phyloP scores from a whole-genome alignment of 2,888 invertebrate genomes.

The Nomada ruficornis region DNA sequence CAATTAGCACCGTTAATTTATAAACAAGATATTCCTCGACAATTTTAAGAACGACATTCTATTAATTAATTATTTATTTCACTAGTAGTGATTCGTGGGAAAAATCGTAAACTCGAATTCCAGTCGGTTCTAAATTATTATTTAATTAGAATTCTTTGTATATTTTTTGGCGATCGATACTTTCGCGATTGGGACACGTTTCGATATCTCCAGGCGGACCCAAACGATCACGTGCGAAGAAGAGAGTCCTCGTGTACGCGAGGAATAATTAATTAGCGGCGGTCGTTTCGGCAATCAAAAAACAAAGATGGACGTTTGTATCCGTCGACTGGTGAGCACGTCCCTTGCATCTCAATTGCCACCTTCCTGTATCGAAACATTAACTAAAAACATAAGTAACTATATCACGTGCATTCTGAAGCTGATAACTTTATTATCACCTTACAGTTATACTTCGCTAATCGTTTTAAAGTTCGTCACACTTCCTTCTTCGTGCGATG shows the following conservation, averaged over 20 bases:
- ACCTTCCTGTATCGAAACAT: constrained; percentile 60
- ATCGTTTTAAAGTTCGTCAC: no score
- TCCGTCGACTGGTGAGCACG: constrained; percentile 70
- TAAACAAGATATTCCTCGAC: no score
- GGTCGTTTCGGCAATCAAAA: constrained; percentile 79
- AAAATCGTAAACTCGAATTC: no score
- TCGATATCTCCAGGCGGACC: constrained; percentile 48
- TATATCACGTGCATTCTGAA: constrained; percentile 34
- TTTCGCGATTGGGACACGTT: constrained; percentile 49
- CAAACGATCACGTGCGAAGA: constrained; percentile 53
- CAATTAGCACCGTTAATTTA: neutral
- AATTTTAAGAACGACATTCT: neutral
- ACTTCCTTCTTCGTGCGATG: no score
- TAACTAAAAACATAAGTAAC: constrained; percentile 37
- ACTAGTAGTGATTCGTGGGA: no score
- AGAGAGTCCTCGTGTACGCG: constrained; percentile 64
- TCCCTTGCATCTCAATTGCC: constrained; percentile 69
- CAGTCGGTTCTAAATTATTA: no score
- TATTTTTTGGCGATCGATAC: constrained; percentile 12
- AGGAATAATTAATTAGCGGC: constrained; percentile 81
- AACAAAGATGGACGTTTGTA: constrained; percentile 76
- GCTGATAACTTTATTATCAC: no score
- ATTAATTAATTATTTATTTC: neutral
- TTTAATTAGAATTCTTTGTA: no score
- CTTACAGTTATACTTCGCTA: neutral